Evolutionary conservation across 1,140 invertebrate species (phyloP).

Genomic region (Diabrotica undecimpunctata): DNA sequence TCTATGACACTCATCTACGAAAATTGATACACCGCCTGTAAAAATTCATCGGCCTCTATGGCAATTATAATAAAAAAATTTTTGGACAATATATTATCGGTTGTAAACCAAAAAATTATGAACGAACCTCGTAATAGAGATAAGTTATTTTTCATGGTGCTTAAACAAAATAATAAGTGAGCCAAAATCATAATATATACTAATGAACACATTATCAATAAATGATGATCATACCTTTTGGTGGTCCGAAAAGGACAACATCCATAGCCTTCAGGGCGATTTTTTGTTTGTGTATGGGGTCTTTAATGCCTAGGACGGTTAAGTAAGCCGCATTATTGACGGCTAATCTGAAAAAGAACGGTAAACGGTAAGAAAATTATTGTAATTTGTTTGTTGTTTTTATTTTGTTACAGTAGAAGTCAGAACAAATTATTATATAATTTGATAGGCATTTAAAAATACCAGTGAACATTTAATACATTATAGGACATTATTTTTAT

Average conservation of each 20-base stretch:
- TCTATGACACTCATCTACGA: too few species aligned
- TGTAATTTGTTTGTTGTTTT: too few species aligned
- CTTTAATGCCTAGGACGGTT: constrained; percentile 88
- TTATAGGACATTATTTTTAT: too few species aligned
- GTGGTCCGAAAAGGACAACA: constrained; percentile 92
- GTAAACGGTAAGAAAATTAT: neutral
- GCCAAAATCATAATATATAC: neutral
- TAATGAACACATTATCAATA: neutral
- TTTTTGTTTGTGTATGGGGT: constrained; percentile 95
- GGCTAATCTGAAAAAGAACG: constrained; percentile 69
- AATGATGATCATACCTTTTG: constrained; percentile 70
- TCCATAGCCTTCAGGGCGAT: constrained; percentile 95
- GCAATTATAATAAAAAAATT: too few species aligned
- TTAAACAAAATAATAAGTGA: neutral
- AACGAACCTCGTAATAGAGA: neutral
- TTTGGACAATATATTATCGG: too few species aligned
- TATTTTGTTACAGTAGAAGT: too few species aligned
- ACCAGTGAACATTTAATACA: too few species aligned
- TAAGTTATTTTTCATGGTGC: neutral
- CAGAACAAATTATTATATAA: too few species aligned
- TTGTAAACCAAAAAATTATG: neutral
- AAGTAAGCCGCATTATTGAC: constrained; percentile 88
- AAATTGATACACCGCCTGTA: too few species aligned
- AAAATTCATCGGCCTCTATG: too few species aligned
- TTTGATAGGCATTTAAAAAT: too few species aligned